These are phyloP conservation scores for Benthosema pterotum DNA, from an alignment of 2,797 vertebrate species.

Conservation along the genomic window DNA sequence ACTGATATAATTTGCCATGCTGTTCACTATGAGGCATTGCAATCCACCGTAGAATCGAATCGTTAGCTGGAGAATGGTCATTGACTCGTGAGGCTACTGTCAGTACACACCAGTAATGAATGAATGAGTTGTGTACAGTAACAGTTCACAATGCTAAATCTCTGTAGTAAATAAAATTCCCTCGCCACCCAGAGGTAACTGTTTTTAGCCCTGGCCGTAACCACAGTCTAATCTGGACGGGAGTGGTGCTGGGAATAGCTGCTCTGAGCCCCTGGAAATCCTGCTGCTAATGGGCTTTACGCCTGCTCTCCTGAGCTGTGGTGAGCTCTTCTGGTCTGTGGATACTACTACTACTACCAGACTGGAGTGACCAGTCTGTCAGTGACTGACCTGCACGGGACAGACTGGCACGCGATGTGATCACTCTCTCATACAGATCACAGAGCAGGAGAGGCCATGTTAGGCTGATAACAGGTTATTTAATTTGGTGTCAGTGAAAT, in stretches of 20 bases:
- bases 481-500: too few relatives aligned
- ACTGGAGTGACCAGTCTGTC: background rate
- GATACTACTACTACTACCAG: slow-evolving; percentile 12
- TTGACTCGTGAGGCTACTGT: too few relatives aligned
- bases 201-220: too few relatives aligned
- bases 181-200: too few relatives aligned
- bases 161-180: too few relatives aligned
- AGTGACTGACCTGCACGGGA: background rate
- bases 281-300: slow-evolving; percentile 64
- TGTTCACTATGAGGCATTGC: too few relatives aligned
- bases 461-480: background rate
- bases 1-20: too few relatives aligned
- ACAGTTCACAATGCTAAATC: too few relatives aligned
- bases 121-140: too few relatives aligned
- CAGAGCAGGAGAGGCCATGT: slow-evolving; percentile 7
- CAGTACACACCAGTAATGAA: too few relatives aligned
- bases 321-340: background rate
- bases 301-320: slow-evolving; percentile 46
- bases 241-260: slow-evolving; percentile 62
- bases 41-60: too few relatives aligned
- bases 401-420: slow-evolving; percentile 2
- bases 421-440: background rate
- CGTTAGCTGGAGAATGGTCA: too few relatives aligned
- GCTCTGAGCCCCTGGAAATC: slow-evolving; percentile 66
- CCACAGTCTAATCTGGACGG: slow-evolving; percentile 50